These are phyloP conservation scores for Megaptera novaeangliae DNA, from an alignment of 2,113 vertebrate species.

Conservation along the genomic window DNA sequence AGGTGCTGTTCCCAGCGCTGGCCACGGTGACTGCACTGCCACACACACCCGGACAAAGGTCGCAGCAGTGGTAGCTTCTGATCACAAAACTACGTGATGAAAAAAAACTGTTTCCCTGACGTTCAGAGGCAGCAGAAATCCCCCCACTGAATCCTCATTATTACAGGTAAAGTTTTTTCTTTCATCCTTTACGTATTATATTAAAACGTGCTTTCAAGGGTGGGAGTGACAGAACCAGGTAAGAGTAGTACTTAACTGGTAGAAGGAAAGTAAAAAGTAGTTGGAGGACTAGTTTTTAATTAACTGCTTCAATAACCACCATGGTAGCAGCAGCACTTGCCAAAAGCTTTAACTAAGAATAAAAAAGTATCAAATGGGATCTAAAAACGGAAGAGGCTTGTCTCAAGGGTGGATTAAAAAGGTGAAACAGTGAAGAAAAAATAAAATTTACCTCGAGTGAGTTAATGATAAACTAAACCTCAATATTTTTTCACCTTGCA, in stretches of 20 bases:
- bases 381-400: not conserved
- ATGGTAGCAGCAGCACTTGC: not conserved
- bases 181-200: not conserved
- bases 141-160: not conserved
- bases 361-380: not conserved
- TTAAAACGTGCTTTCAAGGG: not conserved
- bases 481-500: not conserved
- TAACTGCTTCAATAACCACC: not conserved
- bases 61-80: not conserved
- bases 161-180: not conserved
- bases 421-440: not conserved
- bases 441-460: not conserved
- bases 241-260: not conserved
- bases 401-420: not conserved
- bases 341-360: not conserved
- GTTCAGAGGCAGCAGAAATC: not conserved
- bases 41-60: not conserved
- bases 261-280: not conserved
- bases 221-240: not conserved
- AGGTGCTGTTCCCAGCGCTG: not conserved
- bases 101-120: not conserved
- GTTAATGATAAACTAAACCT: not conserved
- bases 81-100: not conserved
- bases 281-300: not conserved
- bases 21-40: fast-evolving